These are phyloP conservation scores for Vicugna pacos DNA, from an alignment of 2,113 vertebrate genomes.

Conservation along the genomic window DNA sequence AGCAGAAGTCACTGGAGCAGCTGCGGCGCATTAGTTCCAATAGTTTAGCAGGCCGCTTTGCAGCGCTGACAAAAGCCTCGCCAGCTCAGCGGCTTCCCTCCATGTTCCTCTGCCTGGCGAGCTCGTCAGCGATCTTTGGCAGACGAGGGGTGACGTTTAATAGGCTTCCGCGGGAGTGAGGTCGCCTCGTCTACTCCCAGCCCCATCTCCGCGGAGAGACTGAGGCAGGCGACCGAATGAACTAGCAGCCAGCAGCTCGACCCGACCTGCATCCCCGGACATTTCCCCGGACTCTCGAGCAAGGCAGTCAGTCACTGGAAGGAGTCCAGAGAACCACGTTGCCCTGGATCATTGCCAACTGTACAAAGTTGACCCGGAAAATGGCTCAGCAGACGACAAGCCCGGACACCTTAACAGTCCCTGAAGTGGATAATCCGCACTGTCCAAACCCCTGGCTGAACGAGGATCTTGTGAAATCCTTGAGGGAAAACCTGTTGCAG, in stretches of 20 bases:
- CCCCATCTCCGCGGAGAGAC: slow-evolving; percentile 79
- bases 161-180: slow-evolving; percentile 82
- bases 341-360: slow-evolving; percentile 72
- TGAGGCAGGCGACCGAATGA: slow-evolving; percentile 76
- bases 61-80: slow-evolving; percentile 79
- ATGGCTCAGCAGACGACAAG: slow-evolving; percentile 96
- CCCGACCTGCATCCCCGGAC: slow-evolving; percentile 70
- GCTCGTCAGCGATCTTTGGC: slow-evolving; percentile 84
- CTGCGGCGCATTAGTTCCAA: slow-evolving; percentile 88
- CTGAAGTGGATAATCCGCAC: slow-evolving; percentile 92
- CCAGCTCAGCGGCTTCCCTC: slow-evolving; percentile 81
- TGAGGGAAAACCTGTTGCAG: slow-evolving; percentile 98
- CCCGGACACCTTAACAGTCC: slow-evolving; percentile 92
- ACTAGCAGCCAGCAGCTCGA: slow-evolving; percentile 69
- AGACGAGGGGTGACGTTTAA: slow-evolving; percentile 85
- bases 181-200: slow-evolving; percentile 83
- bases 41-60: slow-evolving; percentile 87
- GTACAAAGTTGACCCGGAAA: slow-evolving; percentile 81
- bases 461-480: slow-evolving; percentile 97
- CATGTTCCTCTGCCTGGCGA: slow-evolving; percentile 77
- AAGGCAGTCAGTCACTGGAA: slow-evolving; percentile 58
- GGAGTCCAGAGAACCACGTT: slow-evolving; percentile 72
- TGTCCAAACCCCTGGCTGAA: slow-evolving; percentile 94
- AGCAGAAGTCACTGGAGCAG: slow-evolving; percentile 86
- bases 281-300: slow-evolving; percentile 31